Evolutionary conservation across 1,140 invertebrate species (phyloP), one percentile per base, ranked within the genome.

Genomic region (Microplitis mediator): DNA sequence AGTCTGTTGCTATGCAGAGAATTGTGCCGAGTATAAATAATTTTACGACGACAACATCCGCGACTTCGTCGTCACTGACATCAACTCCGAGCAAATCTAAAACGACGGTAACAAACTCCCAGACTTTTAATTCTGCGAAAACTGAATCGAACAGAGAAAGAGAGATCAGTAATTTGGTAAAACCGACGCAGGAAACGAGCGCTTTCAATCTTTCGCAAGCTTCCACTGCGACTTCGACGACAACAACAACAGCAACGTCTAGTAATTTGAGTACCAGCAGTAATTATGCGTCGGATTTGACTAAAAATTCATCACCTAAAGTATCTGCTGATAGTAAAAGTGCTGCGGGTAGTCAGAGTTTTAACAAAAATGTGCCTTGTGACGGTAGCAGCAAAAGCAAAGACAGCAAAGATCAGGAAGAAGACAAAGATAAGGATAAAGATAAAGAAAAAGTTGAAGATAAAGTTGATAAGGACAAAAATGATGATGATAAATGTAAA

Each of bases 1-100:
- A 76, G 14, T 69, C 84, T 0, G 84, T 86, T 0, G 76, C 86
- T 3, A 83, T 87, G 0, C 87, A 88, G 35, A 81, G 86, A 71
- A 84, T 87, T 74, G 0, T 54, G 13, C 86, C 85, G 4, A 80
- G 84, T 0, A 85, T 79, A 31, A 82, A 79, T 13, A 83, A 83
- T 31, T 82, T 81, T 0, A 78, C 75, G 3, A 73, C 81, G 1
- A 65, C 71, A 8, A 14, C 9, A 60, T 60, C 56, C 4, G 11
- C 34, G n/a, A 39, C 23, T 60, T 32, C 58, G 9, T 39, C 13
- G 14, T 35, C n/a, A 23, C 9, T 13, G 3, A 39, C 1, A 5
- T 39, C 14, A 11, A 45, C 32, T 5, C 52, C 39, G 6, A 81
- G 80, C 11, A 36, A 65, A 11, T 73, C 74, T 0, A 79, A 78